Conservation (phyloP, 2,797 vertebrate genomes). For the Antennarius maculatus region DNA sequence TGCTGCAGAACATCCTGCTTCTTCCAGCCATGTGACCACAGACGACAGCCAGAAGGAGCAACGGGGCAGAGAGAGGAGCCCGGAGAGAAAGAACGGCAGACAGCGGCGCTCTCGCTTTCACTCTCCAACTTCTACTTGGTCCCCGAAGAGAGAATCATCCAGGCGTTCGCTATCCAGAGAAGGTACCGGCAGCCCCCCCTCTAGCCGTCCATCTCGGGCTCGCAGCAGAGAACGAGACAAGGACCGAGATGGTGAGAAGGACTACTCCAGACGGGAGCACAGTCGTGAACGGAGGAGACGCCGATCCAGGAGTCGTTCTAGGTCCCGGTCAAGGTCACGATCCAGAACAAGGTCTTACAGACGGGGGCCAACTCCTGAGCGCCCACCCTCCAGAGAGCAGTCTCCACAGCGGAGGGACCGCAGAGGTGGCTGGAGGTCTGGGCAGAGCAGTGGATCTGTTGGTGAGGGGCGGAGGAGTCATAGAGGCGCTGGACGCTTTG, state of each 20-base stretch:
- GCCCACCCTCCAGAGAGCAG: conserved; percentile 74
- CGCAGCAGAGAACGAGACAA: conserved; percentile 81
- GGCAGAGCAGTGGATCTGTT: conserved; percentile 70
- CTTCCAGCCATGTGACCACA: conserved; percentile 49
- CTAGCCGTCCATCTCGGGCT: conserved; percentile 81
- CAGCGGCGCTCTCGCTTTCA: conserved; percentile 93
- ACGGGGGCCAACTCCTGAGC: conserved; percentile 66
- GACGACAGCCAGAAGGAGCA: conserved; percentile 65
- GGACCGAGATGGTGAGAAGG: conserved; percentile 79
- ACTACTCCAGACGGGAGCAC: conserved; percentile 74
- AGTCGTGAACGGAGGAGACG: conserved; percentile 83
- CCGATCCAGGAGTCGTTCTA: conserved; percentile 86
- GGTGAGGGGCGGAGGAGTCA: conserved; percentile 82
- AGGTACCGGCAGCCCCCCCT: conserved; percentile 68
- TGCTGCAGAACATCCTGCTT: conserved; percentile 35
- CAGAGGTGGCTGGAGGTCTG: conserved; percentile 85
- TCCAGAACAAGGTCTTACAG: conserved; percentile 82
- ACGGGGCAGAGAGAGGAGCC: conserved; percentile 57
- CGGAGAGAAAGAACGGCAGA: conserved; percentile 83
- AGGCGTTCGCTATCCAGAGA: conserved; percentile 81
- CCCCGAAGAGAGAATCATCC: conserved; percentile 84
- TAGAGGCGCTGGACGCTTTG: conserved; percentile 78
- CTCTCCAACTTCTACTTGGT: conserved; percentile 93
- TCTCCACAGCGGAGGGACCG: conserved; percentile 90
- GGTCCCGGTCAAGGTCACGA: conserved; percentile 83